These are phyloP conservation scores for Thunnus maccoyii DNA, from an alignment of 2,113 vertebrate genomes.

Conservation along the genomic window DNA sequence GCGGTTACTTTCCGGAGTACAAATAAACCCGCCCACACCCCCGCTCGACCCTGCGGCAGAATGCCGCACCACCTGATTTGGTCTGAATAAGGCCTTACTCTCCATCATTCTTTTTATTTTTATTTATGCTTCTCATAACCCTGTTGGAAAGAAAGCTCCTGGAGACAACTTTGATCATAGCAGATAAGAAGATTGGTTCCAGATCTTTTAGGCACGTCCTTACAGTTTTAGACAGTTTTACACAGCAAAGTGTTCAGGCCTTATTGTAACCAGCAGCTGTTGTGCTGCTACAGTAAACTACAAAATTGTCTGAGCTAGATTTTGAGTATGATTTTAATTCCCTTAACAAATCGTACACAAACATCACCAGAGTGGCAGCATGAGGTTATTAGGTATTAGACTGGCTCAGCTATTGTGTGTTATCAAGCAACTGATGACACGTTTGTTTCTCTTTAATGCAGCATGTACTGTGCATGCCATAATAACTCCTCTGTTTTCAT, in stretches of 20 bases:
- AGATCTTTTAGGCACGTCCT: conserved; percentile 60
- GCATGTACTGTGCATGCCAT: neutral
- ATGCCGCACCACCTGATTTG: no score
- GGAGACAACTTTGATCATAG: neutral
- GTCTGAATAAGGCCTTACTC: no score
- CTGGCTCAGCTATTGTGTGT: neutral
- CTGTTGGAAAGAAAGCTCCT: no score
- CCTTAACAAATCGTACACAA: neutral
- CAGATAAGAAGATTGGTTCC: conserved; percentile 42
- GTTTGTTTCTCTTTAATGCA: neutral
- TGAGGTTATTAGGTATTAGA: neutral
- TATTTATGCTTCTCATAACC: no score
- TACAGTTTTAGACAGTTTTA: conserved; percentile 31
- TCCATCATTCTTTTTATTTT: no score
- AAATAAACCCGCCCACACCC: no score
- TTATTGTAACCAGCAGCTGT: conserved; percentile 31
- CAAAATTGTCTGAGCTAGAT: neutral
- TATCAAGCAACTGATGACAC: no score
- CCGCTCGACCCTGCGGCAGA: no score
- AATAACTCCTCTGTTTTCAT: neutral
- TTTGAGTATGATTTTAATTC: neutral
- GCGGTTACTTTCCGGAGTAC: no score
- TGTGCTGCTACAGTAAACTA: conserved; percentile 4
- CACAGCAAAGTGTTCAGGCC: conserved; percentile 25
- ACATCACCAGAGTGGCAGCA: neutral